Conservation (phyloP, 2,888 invertebrate genomes). For the Epiblema foenella region DNA sequence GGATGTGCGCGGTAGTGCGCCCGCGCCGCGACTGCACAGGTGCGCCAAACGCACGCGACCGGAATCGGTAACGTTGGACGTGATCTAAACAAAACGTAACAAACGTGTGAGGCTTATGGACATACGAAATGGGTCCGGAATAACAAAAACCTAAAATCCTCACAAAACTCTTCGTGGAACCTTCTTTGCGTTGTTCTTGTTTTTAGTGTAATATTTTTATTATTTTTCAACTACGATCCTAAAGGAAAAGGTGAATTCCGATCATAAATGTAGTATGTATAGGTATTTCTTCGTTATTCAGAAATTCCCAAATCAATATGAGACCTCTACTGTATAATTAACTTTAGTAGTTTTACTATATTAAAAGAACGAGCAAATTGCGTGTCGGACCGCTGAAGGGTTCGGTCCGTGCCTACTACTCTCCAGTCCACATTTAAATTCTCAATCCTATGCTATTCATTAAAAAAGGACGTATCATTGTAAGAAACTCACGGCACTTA, state of each 20-base stretch:
- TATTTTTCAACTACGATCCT: not conserved
- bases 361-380: not conserved
- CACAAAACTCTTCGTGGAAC: not conserved
- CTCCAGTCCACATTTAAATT: too few relatives aligned
- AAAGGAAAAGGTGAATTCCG: not conserved
- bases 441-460: too few relatives aligned
- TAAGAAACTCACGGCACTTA: too few relatives aligned
- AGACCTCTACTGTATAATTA: not conserved
- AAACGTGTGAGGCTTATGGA: conserved; percentile 54
- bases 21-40: conserved; percentile 59
- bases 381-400: too few relatives aligned
- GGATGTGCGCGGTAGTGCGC: conserved; percentile 68
- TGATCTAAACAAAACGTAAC: conserved; percentile 59
- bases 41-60: conserved; percentile 58
- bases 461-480: too few relatives aligned
- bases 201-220: not conserved
- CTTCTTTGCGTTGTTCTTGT: not conserved
- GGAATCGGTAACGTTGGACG: conserved; percentile 61
- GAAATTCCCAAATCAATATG: not conserved
- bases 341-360: not conserved
- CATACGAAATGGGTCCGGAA: conserved; percentile 3
- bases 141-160: not conserved
- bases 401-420: too few relatives aligned
- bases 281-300: too few relatives aligned
- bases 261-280: too few relatives aligned